phyloP scores from a whole-genome alignment of 2,888 invertebrate genomes.

The Netelia virgata region DNA sequence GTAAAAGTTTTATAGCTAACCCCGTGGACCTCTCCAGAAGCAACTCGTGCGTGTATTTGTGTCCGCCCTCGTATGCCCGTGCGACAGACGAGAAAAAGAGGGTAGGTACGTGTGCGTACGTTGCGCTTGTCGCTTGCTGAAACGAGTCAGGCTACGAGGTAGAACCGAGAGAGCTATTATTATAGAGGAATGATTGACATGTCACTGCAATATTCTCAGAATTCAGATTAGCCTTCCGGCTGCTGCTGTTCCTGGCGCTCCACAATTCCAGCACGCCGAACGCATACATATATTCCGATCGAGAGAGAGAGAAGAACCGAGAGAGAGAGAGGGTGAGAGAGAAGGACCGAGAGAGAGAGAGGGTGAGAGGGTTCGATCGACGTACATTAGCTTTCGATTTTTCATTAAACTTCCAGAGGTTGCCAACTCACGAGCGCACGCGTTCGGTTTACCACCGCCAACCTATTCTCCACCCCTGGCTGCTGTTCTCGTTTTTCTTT shows the following conservation, averaged over 20 bases:
- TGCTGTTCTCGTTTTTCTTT: slow-evolving; percentile 40
- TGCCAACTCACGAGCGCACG: slow-evolving; percentile 63
- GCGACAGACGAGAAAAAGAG: too few relatives aligned
- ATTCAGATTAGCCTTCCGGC: slow-evolving; percentile 73
- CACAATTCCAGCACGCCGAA: slow-evolving; percentile 22
- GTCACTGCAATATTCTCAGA: slow-evolving; percentile 73
- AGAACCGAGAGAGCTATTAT: slow-evolving; percentile 65
- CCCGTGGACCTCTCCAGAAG: not conserved
- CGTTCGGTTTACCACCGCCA: slow-evolving; percentile 55
- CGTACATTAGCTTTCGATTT: slow-evolving; percentile 73
- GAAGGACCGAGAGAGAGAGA: not conserved
- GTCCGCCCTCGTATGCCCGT: too few relatives aligned
- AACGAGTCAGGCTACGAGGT: slow-evolving; percentile 22
- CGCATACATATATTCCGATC: not conserved
- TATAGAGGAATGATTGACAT: slow-evolving; percentile 72
- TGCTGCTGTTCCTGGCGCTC: slow-evolving; percentile 63
- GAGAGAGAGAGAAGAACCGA: not conserved
- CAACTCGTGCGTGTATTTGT: not conserved
- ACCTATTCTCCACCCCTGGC: slow-evolving; percentile 26
- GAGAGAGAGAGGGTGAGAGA: not conserved
- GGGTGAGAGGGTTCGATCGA: slow-evolving; percentile 52
- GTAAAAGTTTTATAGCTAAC: too few relatives aligned
- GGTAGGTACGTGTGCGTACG: not conserved
- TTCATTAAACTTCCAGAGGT: slow-evolving; percentile 72
- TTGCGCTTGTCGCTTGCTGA: slow-evolving; percentile 21